These are phyloP conservation scores for Erythrolamprus reginae DNA, from an alignment of 2,113 vertebrate species.

Conservation along the genomic window DNA sequence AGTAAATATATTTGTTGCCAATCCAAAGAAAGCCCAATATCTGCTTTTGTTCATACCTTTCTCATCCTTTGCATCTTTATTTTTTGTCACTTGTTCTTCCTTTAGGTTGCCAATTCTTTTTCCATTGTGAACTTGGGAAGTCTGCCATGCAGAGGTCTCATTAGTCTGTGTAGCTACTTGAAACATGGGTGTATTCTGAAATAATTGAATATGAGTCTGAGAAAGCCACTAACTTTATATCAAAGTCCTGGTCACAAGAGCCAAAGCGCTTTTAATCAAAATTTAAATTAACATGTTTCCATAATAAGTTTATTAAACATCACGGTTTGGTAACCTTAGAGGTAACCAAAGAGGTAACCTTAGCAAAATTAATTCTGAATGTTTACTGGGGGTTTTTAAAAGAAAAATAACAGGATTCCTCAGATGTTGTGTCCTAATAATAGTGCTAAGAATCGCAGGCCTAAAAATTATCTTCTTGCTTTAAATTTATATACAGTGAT, in stretches of 20 bases:
- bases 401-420: neutral
- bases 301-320: neutral
- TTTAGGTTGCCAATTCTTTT: conserved; percentile 66
- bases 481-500: neutral
- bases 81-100: conserved; percentile 65
- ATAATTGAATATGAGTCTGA: neutral
- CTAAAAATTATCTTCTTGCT: neutral
- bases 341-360: too few relatives aligned
- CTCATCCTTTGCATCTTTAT: conserved; percentile 40
- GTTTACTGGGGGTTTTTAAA: neutral
- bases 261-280: neutral
- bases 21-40: neutral
- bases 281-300: neutral
- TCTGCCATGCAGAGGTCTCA: conserved; percentile 63
- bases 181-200: conserved; percentile 64
- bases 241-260: neutral
- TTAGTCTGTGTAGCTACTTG: conserved; percentile 63
- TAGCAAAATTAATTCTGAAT: neutral
- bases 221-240: neutral
- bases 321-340: too few relatives aligned
- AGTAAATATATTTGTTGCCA: neutral
- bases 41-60: conserved; percentile 61
- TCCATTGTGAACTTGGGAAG: conserved; percentile 49
- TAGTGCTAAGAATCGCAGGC: neutral
- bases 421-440: neutral